phyloP scores from a whole-genome alignment of 2,113 vertebrate genomes.

The Anguilla rostrata region DNA sequence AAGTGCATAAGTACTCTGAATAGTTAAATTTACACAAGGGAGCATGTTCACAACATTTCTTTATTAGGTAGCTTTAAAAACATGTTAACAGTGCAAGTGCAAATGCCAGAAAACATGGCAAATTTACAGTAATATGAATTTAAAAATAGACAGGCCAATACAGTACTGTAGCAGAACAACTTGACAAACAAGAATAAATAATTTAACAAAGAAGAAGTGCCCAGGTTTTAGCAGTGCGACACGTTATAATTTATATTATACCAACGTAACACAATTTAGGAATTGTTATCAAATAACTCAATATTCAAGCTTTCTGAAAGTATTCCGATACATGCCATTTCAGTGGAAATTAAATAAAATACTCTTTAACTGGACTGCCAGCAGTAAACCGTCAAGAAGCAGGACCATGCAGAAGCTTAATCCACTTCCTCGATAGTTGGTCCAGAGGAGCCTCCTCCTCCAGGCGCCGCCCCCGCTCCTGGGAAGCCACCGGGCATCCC shows the following conservation, averaged over 20 bases:
- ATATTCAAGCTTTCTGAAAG: not conserved
- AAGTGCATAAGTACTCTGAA: not conserved
- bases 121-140: not conserved
- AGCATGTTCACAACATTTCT: not conserved
- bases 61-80: not conserved
- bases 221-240: not conserved
- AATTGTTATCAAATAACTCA: not conserved
- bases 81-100: not conserved
- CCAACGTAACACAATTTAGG: not conserved
- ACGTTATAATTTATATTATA: not conserved
- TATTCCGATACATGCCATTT: slow-evolving; percentile 8
- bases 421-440: slow-evolving; percentile 75
- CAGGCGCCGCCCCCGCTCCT: slow-evolving; percentile 48
- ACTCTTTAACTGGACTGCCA: slow-evolving; percentile 43
- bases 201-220: not conserved
- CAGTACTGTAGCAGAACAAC: not conserved
- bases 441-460: slow-evolving; percentile 58
- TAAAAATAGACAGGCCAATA: not conserved
- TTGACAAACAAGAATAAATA: not conserved
- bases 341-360: slow-evolving; percentile 45
- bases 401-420: slow-evolving; percentile 34
- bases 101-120: not conserved
- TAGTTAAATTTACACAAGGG: not conserved
- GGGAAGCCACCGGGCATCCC: slow-evolving; percentile 76
- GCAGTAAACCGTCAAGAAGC: slow-evolving; percentile 34